Conservation (phyloP, 2,888 invertebrate genomes). For the Lycia hirtaria region DNA sequence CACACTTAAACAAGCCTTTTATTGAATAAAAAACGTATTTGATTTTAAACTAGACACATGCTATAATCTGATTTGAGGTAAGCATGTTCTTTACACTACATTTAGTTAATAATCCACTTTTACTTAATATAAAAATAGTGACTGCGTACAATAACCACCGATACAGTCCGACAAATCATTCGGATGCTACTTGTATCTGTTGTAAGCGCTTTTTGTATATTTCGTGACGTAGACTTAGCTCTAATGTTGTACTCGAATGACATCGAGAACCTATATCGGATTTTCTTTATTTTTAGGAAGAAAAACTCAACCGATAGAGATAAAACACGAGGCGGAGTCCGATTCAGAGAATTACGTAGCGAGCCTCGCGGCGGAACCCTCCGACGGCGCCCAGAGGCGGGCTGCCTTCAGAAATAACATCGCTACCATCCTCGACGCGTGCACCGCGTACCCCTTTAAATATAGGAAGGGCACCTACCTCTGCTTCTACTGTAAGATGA, state of each 20-base stretch:
- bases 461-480: conserved; percentile 75
- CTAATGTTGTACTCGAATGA: conserved; percentile 16
- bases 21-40: too few species aligned
- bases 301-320: conserved; percentile 63
- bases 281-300: conserved; percentile 79
- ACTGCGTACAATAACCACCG: too few species aligned
- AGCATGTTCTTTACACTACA: too few species aligned
- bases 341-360: conserved; percentile 48
- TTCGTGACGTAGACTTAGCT: conserved; percentile 18
- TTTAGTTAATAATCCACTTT: too few species aligned
- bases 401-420: conserved; percentile 74
- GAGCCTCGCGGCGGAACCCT: conserved; percentile 18
- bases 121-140: too few species aligned
- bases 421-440: conserved; percentile 64
- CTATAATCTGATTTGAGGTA: too few species aligned
- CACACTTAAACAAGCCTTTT: too few species aligned
- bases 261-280: conserved; percentile 60
- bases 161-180: too few species aligned
- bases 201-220: conserved; percentile 22
- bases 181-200: too few species aligned
- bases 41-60: too few species aligned
- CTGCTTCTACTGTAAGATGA: conserved; percentile 74
- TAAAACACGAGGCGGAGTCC: conserved; percentile 62
- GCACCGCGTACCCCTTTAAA: conserved; percentile 78
- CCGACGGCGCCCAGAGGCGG: conserved; percentile 61